A percentile compares a stretch with the other conserved stretches of the same genome.
Evolutionary conservation across 2,113 vertebrate species (phyloP).

Genomic region (Limnothrissa miodon): DNA sequence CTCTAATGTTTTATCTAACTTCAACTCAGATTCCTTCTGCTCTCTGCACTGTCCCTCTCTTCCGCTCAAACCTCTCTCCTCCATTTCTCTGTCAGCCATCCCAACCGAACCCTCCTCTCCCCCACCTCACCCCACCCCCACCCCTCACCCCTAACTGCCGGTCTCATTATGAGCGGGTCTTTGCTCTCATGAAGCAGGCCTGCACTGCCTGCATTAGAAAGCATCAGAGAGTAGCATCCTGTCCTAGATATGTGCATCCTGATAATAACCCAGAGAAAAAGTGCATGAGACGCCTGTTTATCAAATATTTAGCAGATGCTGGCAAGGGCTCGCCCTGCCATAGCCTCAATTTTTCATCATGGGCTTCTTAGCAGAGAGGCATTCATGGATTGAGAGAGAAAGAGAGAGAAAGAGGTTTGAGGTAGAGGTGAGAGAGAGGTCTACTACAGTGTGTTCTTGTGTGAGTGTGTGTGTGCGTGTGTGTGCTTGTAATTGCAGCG

Average conservation of each 20-base stretch:
- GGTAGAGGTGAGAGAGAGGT: not conserved
- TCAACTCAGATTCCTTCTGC: constrained; percentile 1
- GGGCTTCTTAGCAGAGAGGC: not conserved
- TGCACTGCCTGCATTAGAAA: not conserved
- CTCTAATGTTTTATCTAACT: not conserved
- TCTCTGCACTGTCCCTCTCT: not conserved
- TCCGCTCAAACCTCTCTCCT: constrained; percentile 18
- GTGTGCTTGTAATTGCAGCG: not conserved
- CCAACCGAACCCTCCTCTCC: not conserved
- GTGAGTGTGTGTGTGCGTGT: not conserved
- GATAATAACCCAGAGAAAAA: not conserved
- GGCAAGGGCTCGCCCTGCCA: constrained; percentile 44
- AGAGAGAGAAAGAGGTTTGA: not conserved
- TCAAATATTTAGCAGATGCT: constrained; percentile 60
- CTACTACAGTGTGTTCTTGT: not conserved
- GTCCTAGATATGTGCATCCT: not conserved
- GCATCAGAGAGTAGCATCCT: not conserved
- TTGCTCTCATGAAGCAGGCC: not conserved
- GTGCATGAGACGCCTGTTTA: not conserved
- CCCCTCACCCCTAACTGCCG: not conserved
- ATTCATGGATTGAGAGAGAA: not conserved
- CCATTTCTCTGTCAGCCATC: not conserved
- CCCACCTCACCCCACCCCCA: not conserved
- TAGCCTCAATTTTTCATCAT: not conserved
- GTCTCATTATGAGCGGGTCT: not conserved